phyloP scores from a whole-genome alignment of 2,113 vertebrate species.

The Urocolius indicus region DNA sequence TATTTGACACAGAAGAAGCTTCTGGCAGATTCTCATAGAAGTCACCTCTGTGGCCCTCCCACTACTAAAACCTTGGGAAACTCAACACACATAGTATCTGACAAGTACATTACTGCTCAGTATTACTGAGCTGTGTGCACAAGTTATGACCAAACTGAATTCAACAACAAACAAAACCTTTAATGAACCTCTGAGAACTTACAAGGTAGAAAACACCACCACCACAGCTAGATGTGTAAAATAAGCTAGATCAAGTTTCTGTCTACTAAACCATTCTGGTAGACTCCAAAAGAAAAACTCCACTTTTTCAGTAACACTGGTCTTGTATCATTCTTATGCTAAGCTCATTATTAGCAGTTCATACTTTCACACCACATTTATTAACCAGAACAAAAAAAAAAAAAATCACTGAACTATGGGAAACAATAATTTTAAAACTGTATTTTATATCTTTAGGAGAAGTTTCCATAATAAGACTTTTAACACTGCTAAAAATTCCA shows the following conservation, averaged over 20 bases:
- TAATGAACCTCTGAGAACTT: conserved; percentile 1
- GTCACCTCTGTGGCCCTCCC: neutral
- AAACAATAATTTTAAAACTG: neutral
- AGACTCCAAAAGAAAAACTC: neutral
- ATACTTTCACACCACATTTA: neutral
- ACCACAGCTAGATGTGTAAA: neutral
- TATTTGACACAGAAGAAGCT: neutral
- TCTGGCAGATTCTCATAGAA: neutral
- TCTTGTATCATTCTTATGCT: neutral
- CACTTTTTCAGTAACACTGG: neutral
- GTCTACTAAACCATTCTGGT: neutral
- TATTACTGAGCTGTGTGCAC: neutral
- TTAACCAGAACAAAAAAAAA: neutral
- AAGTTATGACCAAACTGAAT: neutral
- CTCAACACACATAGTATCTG: neutral
- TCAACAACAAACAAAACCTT: neutral
- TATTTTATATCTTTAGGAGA: neutral
- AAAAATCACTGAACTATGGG: neutral
- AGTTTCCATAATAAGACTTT: neutral
- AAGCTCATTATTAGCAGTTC: neutral
- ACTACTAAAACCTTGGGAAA: neutral
- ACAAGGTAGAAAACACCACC: neutral
- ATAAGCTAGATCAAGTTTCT: neutral
- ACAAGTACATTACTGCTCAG: no score
- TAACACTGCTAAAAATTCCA: neutral